Conservation (phyloP, 1,140 invertebrate species). For the Lasioglossum baleicum region DNA sequence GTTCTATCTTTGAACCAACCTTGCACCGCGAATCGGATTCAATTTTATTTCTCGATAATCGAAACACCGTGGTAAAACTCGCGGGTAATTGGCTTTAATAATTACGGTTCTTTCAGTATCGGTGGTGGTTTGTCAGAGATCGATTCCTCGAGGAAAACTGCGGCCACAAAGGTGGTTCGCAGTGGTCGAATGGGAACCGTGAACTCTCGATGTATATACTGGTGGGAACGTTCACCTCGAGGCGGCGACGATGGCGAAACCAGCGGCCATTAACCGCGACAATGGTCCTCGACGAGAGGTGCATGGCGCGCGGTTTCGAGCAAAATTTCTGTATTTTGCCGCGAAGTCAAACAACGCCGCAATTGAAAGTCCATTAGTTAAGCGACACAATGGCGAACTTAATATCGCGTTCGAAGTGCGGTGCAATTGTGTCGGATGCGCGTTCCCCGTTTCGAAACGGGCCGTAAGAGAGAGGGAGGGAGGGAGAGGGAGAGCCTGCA, state of each 20-base stretch:
- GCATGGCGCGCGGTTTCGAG: slow-evolving; percentile 2
- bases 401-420: slow-evolving; percentile 1
- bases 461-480: too few species aligned
- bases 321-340: slow-evolving; percentile 43
- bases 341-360: slow-evolving; percentile 39
- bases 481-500: too few species aligned
- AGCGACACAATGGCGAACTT: background rate
- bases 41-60: too few species aligned
- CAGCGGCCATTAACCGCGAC: slow-evolving; percentile 55
- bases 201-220: background rate
- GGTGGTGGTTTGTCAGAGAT: too few species aligned
- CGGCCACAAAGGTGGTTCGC: background rate
- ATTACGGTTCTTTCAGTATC: too few species aligned
- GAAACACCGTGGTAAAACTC: too few species aligned
- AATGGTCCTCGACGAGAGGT: slow-evolving; percentile 36
- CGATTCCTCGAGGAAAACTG: background rate
- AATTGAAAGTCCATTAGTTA: slow-evolving; percentile 41
- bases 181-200: background rate
- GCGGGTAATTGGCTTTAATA: too few species aligned
- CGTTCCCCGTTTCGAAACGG: background rate
- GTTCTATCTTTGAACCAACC: too few species aligned
- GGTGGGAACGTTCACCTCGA: background rate
- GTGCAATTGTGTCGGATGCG: background rate
- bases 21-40: too few species aligned
- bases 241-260: slow-evolving; percentile 36